Base-by-base conservation (phyloP, 2,888 invertebrate genomes). In the Pecten maximus region DNA sequence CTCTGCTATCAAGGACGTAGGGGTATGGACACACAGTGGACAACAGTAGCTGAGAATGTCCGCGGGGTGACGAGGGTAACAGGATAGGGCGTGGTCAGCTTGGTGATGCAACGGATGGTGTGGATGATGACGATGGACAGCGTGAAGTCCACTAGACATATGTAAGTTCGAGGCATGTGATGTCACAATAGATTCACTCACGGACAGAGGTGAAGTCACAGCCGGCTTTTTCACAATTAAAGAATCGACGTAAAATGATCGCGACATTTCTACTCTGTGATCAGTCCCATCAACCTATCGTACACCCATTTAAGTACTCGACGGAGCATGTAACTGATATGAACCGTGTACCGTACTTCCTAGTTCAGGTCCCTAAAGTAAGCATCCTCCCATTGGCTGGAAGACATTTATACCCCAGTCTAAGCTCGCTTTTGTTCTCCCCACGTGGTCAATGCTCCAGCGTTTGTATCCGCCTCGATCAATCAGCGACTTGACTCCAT, bases 241-340 rank as follows among this genome's bases (percentile, higher is more conserved):
- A 8, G 96, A 96, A 93, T 96, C 96, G 88, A 96, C 96, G 89
- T 95, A 95, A 92, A 96, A 96, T 23, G 96, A 96, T 28, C 96
- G 94, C n/a, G 96, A 96, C 96, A 96, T 96, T 88, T 54, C 35
- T 54, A 40, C 40, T 40, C 23, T 74, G 35, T 28, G 35, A 74
- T 74, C 28, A 35, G 74, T 74, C 74, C 28, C 74, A 28, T 74
- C 74, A 74, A 74, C 35, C 35, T 35, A 74, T 0, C 74, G 8
- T 35, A 35, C 23, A 88, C 89, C 90, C 90, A 89, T 92, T 91
- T 90, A 74, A 74, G 74, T 74, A 74, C 74, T 74, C 74, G 35
- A 74, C 74, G 74, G 35, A 74, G 74, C 74, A 74, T 74, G 74
- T 74, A 35, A 74, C 74, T 28, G 74, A 35, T 74, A 16, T 74